Evolutionary conservation across 92 coral and sea anemone species (phyloP).

Genomic region (Heliopora coerulea): DNA sequence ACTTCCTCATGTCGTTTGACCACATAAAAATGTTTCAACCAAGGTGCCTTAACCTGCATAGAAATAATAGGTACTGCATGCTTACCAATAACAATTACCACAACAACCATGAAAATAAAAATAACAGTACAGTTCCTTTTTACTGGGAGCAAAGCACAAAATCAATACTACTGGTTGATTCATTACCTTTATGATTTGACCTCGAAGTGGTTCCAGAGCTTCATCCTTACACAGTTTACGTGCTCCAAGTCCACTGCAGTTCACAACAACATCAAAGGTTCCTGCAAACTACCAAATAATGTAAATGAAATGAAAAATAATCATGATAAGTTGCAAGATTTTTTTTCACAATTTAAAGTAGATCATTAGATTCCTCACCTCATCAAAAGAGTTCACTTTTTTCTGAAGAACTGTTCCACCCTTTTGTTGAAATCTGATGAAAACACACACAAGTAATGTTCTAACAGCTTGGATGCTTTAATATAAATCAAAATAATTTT

Average conservation of each 20-base stretch:
- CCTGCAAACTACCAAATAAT: slow-evolving; percentile 64
- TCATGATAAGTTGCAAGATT: too few species aligned
- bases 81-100: too few species aligned
- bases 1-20: slow-evolving; percentile 20
- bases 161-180: neutral
- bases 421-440: slow-evolving; percentile 62
- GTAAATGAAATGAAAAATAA: too few species aligned
- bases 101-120: too few species aligned
- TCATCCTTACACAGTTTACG: slow-evolving; percentile 64
- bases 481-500: too few species aligned
- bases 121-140: too few species aligned
- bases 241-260: slow-evolving; percentile 79
- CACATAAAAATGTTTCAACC: slow-evolving; percentile 59
- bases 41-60: slow-evolving; percentile 87
- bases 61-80: too few species aligned
- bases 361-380: neutral
- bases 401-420: slow-evolving; percentile 66
- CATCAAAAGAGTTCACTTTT: neutral
- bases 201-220: slow-evolving; percentile 67
- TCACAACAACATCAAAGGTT: slow-evolving; percentile 80
- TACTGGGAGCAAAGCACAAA: neutral
- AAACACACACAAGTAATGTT: neutral
- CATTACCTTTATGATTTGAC: slow-evolving; percentile 86
- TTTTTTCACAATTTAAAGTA: too few species aligned
- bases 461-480: too few species aligned